Evolutionary conservation across 2,888 invertebrate genomes (phyloP).

Genomic region (Molorchus minor): DNA sequence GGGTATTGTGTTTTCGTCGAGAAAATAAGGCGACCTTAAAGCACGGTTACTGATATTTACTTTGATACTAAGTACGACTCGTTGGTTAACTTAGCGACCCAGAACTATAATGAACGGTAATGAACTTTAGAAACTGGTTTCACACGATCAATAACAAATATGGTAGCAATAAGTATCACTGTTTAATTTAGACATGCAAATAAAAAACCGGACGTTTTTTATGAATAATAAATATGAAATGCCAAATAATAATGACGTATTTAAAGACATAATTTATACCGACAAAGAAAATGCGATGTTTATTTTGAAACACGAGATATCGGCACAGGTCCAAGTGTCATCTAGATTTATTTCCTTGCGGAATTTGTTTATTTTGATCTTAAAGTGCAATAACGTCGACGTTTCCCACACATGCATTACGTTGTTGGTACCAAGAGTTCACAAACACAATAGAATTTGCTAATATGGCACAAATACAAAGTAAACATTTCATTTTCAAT

Average conservation of each 20-base stretch:
- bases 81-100: too few species aligned
- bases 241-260: background rate
- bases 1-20: constrained; percentile 27
- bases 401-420: constrained; percentile 1
- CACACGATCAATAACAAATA: too few species aligned
- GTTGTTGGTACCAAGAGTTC: too few species aligned
- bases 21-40: constrained; percentile 19
- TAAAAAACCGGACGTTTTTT: background rate
- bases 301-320: constrained; percentile 23
- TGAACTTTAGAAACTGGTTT: too few species aligned
- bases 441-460: too few species aligned
- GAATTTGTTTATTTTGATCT: constrained; percentile 6
- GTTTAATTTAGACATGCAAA: background rate
- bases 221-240: background rate
- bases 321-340: constrained; percentile 17
- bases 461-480: too few species aligned
- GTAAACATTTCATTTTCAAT: too few species aligned
- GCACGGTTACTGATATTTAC: background rate
- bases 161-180: too few species aligned
- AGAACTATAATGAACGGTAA: too few species aligned
- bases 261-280: background rate
- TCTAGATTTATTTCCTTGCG: constrained; percentile 2
- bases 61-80: too few species aligned
- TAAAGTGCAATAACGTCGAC: background rate
- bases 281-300: constrained; percentile 13